Conservation (phyloP, 2,113 vertebrate species). For the Craseonycteris thonglongyai region DNA sequence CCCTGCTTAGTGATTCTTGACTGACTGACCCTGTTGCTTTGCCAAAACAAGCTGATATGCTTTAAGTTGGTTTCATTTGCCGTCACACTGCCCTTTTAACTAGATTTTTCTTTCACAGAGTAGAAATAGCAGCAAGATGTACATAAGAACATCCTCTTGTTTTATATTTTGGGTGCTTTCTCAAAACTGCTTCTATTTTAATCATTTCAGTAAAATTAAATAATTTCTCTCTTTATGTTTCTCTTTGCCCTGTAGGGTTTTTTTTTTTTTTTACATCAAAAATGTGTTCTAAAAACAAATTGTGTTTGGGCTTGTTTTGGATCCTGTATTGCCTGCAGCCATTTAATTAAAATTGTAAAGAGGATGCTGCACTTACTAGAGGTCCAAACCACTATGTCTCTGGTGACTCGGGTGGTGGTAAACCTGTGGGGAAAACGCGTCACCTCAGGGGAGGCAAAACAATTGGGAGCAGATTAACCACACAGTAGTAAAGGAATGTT, state of each 20-base stretch:
- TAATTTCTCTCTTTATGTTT: background rate
- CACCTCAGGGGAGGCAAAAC: background rate
- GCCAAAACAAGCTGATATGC: background rate
- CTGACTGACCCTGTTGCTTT: background rate
- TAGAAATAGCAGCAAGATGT: background rate
- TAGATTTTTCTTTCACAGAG: background rate
- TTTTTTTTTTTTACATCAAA: slow-evolving; percentile 18
- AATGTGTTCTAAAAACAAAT: background rate
- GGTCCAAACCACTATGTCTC: background rate
- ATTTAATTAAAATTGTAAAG: background rate
- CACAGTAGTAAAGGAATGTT: background rate
- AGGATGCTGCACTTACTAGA: background rate
- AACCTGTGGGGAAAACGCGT: background rate
- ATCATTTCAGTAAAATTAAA: background rate
- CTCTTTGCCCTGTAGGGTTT: background rate
- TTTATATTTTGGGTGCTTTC: background rate
- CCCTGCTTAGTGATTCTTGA: background rate
- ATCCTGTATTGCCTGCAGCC: background rate
- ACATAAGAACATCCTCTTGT: background rate
- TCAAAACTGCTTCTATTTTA: background rate
- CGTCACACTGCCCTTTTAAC: background rate
- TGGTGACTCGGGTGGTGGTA: background rate
- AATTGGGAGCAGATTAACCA: background rate
- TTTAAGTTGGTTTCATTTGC: background rate
- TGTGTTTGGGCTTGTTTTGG: background rate